Evolutionary conservation across 1,140 invertebrate species (phyloP).

Genomic region (Parapsyche elsis): DNA sequence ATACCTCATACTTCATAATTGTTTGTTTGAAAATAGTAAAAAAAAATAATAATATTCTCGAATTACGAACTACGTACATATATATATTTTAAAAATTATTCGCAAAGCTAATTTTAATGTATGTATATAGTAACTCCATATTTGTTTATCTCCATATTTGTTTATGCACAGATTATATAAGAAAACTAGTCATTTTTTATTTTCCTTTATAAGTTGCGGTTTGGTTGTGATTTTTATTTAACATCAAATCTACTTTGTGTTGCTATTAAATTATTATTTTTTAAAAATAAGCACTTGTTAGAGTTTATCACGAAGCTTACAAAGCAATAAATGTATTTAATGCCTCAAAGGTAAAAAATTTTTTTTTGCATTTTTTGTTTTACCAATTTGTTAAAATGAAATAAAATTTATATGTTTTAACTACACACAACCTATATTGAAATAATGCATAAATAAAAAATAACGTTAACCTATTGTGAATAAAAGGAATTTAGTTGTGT

Average conservation of each 20-base stretch:
- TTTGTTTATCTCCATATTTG: neutral
- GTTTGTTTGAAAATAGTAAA: conserved; percentile 2
- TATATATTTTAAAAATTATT: neutral
- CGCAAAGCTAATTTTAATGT: neutral
- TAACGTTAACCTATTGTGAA: neutral
- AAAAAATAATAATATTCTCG: conserved; percentile 3
- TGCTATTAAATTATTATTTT: conserved; percentile 5
- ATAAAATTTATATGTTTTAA: neutral
- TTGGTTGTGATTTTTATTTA: conserved; percentile 28
- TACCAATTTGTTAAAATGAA: neutral
- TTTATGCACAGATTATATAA: neutral
- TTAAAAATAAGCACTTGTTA: conserved; percentile 46
- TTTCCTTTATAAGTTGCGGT: neutral
- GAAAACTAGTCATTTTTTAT: neutral
- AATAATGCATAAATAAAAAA: no score
- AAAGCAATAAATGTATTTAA: conserved; percentile 54
- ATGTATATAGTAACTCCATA: neutral
- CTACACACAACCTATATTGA: neutral
- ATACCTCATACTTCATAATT: conserved; percentile 51
- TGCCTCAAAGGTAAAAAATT: conserved; percentile 40
- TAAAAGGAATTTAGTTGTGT: conserved; percentile 1
- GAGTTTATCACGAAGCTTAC: conserved; percentile 52
- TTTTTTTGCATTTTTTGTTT: conserved; percentile 5
- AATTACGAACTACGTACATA: neutral
- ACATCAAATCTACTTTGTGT: conserved; percentile 20